Conservation (phyloP, 2,113 vertebrate species). For the Prionailurus bengalensis region DNA sequence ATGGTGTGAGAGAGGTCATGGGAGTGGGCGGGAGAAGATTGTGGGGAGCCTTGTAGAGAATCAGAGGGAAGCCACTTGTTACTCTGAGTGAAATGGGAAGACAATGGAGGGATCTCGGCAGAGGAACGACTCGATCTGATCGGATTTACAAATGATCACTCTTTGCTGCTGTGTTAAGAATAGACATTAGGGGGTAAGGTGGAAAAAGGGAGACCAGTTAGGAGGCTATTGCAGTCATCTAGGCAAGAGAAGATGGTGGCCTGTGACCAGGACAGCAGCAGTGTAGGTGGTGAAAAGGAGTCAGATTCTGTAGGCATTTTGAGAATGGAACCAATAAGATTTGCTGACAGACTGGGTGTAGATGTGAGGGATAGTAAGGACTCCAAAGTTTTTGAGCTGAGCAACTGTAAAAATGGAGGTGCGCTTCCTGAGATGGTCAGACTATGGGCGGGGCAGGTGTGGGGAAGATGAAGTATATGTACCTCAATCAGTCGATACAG, state of each 20-base stretch:
- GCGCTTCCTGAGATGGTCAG: conserved; percentile 14
- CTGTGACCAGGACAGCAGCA: not conserved
- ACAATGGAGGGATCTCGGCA: not conserved
- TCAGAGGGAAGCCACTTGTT: not conserved
- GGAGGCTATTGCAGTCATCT: not conserved
- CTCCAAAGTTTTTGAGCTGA: not conserved
- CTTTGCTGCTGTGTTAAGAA: not conserved
- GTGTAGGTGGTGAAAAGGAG: not conserved
- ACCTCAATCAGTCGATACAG: not conserved
- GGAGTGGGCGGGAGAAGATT: not conserved
- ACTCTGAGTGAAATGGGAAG: conserved; percentile 15
- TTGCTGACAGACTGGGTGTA: not conserved
- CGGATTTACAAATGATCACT: not conserved
- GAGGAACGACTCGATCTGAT: not conserved
- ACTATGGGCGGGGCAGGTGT: not conserved
- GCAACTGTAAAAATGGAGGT: not conserved
- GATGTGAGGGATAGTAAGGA: not conserved
- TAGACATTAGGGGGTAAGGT: not conserved
- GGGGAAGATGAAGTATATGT: not conserved
- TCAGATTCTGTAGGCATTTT: conserved; percentile 6
- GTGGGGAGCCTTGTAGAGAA: not conserved
- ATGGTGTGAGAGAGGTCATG: not conserved
- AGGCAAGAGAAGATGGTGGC: not conserved
- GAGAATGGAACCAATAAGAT: conserved; percentile 29
- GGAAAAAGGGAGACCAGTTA: not conserved